Evolutionary conservation across 1,140 invertebrate genomes (phyloP).

Genomic region (Stratiolaelaps scimitus): DNA sequence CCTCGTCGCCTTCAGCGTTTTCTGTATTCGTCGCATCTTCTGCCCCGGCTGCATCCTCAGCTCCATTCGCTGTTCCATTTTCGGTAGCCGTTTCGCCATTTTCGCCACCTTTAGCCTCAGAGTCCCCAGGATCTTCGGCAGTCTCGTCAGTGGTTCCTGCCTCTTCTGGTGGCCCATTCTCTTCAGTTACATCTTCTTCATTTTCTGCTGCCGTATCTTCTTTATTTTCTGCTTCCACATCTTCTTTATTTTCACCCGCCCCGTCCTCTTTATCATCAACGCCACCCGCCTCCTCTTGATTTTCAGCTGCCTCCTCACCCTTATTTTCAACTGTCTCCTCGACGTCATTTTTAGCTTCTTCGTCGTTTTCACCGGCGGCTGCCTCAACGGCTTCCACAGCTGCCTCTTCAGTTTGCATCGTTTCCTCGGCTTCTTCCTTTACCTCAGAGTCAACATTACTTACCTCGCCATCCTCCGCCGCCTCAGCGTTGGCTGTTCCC

Average conservation of each 20-base stretch:
- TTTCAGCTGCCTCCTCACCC: slow-evolving; percentile 5
- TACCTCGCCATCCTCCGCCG: slow-evolving; percentile 11
- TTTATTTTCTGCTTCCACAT: not conserved
- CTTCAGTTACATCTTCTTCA: not conserved
- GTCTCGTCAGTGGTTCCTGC: not conserved
- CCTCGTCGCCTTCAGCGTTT: not conserved
- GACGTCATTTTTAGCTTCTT: slow-evolving; percentile 11
- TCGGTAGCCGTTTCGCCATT: not conserved
- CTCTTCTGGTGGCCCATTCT: not conserved
- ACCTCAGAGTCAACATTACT: slow-evolving; percentile 7
- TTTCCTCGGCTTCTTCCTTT: not conserved
- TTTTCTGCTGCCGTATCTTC: not conserved
- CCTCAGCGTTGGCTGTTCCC: not conserved
- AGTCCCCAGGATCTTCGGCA: not conserved
- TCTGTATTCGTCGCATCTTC: not conserved
- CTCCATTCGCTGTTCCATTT: not conserved
- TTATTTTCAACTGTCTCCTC: slow-evolving; percentile 23
- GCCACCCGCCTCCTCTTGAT: not conserved
- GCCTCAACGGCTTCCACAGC: slow-evolving; percentile 23
- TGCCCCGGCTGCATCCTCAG: not conserved
- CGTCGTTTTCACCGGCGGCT: not conserved
- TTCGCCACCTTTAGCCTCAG: not conserved
- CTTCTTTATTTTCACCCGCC: not conserved
- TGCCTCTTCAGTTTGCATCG: slow-evolving; percentile 29
- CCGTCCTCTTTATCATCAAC: slow-evolving; percentile 27